Base-by-base conservation (phyloP, 2,797 vertebrate species). In the Molothrus ater region DNA sequence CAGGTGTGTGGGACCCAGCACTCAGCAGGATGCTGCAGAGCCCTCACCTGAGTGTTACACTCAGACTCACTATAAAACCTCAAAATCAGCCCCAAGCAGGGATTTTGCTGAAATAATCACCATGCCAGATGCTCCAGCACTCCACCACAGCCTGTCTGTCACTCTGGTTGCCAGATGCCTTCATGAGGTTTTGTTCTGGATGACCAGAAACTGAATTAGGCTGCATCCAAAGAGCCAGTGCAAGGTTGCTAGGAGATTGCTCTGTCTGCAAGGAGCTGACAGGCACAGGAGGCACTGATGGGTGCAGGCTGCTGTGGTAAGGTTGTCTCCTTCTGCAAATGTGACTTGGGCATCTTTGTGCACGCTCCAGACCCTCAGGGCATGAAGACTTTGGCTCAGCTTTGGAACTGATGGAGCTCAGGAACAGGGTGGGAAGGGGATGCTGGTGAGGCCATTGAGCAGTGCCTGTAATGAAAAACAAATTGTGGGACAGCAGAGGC, bases 201-300 rank as follows among this genome's bases (percentile, higher is more conserved):
- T 74, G 84, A 51, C 93, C 96, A 94, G 94, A 93, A 92, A 93
- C 92, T 1, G 11, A 93, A 96, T 97, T 95, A 96, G 72, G 84
- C 91, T 83, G 91, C 84, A 78, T 91, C 86, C 86, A 91, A 79
- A 96, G 92, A 92, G 94, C 64, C 36, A 9, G 65, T 6, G 2
- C 75, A 53, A 83, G 22, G 93, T 96, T 97, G 96, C 94, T 94
- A 95, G 92, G 95, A 95, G 92, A 96, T 96, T 87, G 1, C 26
- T 43, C 69, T 65, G 91, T 57, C 81, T 93, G 93, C 61, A 74
- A 51, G 93, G 47, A 93, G 84, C 94, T 87, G 92, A 20, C 86
- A 92, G 92, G 28, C 86, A n/a, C 12, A 59, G 70, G 34, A 92
- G 84, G 38, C 50, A 24, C 90, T 89, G 94, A 28, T 86, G 85